These are phyloP conservation scores for Amazona finschi DNA, from an alignment of 2,797 vertebrate species.

Conservation along the genomic window DNA sequence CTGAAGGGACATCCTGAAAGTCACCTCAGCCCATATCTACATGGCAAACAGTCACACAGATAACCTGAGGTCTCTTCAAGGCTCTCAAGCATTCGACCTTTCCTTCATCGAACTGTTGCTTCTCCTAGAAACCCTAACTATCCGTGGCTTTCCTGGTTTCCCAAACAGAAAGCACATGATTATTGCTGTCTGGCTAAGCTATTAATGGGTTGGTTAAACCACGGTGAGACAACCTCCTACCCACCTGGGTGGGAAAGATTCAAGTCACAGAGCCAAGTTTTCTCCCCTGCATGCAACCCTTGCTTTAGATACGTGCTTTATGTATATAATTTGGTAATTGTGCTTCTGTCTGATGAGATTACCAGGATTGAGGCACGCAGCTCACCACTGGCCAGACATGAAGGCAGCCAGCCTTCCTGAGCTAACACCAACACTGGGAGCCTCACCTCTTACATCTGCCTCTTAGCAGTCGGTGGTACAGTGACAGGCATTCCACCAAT, in stretches of 20 bases:
- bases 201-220: neutral
- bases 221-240: rapidly evolving
- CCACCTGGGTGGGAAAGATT: neutral
- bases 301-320: rapidly evolving
- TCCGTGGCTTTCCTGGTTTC: neutral
- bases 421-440: neutral
- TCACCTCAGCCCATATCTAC: neutral
- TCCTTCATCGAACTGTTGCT: neutral
- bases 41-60: neutral
- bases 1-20: neutral
- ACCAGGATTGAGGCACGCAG: neutral
- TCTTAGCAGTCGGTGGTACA: rapidly evolving
- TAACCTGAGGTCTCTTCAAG: neutral
- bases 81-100: neutral
- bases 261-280: neutral
- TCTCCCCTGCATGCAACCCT: neutral
- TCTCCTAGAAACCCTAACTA: neutral
- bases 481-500: neutral
- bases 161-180: neutral
- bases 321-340: neutral
- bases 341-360: neutral
- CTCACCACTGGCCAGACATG: neutral
- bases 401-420: neutral
- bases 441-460: neutral
- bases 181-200: neutral